A percentile compares a stretch with the other conserved stretches of the same genome.
These are phyloP conservation scores for Eledone cirrhosa DNA, from an alignment of 2,888 invertebrate species.

Conservation along the genomic window DNA sequence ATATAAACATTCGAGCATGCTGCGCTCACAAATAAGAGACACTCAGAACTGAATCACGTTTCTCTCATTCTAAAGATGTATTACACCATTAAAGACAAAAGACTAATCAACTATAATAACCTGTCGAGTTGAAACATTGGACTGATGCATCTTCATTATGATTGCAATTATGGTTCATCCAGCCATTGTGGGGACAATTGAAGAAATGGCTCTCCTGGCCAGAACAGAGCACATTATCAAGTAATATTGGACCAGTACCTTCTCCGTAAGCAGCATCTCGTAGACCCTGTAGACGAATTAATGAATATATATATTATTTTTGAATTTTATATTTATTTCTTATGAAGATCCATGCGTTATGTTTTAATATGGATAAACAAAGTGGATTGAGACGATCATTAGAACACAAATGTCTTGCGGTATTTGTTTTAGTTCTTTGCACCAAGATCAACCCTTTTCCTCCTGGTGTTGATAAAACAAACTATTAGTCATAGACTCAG, in stretches of 20 bases:
- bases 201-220: conserved; percentile 43
- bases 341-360: no score
- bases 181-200: conserved; percentile 45
- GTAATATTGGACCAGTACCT: conserved; percentile 41
- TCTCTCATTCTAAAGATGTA: no score
- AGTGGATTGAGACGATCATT: no score
- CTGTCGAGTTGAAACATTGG: conserved; percentile 37
- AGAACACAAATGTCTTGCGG: no score
- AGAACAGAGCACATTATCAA: conserved; percentile 49
- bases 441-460: not conserved
- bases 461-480: not conserved
- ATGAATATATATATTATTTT: not conserved
- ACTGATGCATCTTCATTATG: conserved; percentile 50
- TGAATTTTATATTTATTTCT: no score
- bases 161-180: conserved; percentile 50
- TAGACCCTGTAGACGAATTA: not conserved
- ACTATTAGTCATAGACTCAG: not conserved
- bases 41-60: no score
- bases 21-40: no score
- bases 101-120: not conserved
- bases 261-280: conserved; percentile 8
- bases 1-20: no score
- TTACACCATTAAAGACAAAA: no score
- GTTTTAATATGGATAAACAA: no score
- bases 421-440: not conserved